A percentile compares a stretch with the other conserved stretches of the same genome.
Evolutionary conservation across 2,113 vertebrate species (phyloP).

Genomic region (Mobula hypostoma): DNA sequence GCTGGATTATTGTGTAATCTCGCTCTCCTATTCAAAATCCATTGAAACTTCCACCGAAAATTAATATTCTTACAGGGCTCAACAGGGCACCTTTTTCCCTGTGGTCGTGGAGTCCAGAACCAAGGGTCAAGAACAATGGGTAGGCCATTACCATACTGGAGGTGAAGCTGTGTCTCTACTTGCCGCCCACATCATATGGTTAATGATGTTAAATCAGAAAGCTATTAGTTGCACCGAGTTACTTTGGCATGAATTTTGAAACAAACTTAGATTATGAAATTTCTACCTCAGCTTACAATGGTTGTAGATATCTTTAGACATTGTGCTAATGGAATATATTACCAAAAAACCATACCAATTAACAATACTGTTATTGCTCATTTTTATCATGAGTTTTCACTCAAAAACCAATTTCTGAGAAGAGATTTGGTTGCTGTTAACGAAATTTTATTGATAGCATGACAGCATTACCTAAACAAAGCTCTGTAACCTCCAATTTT

Average conservation of each 20-base stretch:
- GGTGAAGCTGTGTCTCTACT: too few species aligned
- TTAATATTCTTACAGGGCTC: too few species aligned
- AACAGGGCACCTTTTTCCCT: too few species aligned
- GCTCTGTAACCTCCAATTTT: background rate
- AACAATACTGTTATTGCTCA: background rate
- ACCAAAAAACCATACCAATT: background rate
- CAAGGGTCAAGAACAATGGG: too few species aligned
- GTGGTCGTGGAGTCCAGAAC: too few species aligned
- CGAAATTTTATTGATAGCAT: background rate
- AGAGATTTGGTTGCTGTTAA: background rate
- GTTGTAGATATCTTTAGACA: background rate
- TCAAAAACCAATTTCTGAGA: background rate
- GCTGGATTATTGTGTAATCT: too few species aligned
- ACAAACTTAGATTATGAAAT: background rate
- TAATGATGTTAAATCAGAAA: background rate
- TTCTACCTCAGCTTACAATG: background rate
- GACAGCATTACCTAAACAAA: background rate
- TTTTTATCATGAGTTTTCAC: background rate
- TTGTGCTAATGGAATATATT: background rate
- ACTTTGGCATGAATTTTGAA: background rate
- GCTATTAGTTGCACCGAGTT: background rate
- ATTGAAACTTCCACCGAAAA: too few species aligned
- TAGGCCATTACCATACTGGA: too few species aligned
- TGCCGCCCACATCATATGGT: background rate
- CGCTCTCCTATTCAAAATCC: too few species aligned